phyloP scores from a whole-genome alignment of 2,113 vertebrate genomes.

The Excalfactoria chinensis region DNA sequence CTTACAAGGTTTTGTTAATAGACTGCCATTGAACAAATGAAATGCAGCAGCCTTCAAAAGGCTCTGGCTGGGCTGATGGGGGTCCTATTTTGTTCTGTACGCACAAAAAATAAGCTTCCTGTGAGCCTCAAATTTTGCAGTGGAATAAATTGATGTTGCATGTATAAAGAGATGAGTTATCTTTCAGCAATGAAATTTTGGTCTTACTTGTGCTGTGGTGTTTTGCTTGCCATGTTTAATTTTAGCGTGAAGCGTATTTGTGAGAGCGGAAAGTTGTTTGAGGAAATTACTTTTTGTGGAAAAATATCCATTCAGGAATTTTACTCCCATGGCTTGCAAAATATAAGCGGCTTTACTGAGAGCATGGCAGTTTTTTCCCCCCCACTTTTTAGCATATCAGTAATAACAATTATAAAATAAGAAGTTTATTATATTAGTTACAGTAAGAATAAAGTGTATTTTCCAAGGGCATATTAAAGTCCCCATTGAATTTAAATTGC shows the following conservation, averaged over 20 bases:
- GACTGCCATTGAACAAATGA: not conserved
- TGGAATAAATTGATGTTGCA: not conserved
- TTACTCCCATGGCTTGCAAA: not conserved
- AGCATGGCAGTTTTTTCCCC: not conserved
- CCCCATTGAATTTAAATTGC: not conserved
- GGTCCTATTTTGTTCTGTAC: not conserved
- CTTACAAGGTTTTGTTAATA: not conserved
- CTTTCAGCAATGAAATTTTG: not conserved
- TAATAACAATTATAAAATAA: slow-evolving; percentile 1
- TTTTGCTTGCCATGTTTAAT: not conserved
- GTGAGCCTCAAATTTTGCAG: not conserved
- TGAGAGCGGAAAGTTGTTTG: not conserved
- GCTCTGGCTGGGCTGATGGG: not conserved
- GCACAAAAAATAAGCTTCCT: not conserved
- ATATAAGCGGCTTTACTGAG: not conserved
- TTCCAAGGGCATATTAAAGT: not conserved
- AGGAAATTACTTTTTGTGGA: not conserved
- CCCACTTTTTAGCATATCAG: not conserved
- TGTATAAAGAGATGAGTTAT: not conserved
- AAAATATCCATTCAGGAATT: not conserved
- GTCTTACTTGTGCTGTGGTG: not conserved
- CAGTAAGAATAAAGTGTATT: not conserved
- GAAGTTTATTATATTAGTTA: slow-evolving; percentile 46
- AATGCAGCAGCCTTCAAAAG: not conserved
- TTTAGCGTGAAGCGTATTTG: not conserved